Evolutionary conservation across 2,888 invertebrate species (phyloP), one percentile per base, ranked within the genome.

Genomic region (Xanthia togata): DNA sequence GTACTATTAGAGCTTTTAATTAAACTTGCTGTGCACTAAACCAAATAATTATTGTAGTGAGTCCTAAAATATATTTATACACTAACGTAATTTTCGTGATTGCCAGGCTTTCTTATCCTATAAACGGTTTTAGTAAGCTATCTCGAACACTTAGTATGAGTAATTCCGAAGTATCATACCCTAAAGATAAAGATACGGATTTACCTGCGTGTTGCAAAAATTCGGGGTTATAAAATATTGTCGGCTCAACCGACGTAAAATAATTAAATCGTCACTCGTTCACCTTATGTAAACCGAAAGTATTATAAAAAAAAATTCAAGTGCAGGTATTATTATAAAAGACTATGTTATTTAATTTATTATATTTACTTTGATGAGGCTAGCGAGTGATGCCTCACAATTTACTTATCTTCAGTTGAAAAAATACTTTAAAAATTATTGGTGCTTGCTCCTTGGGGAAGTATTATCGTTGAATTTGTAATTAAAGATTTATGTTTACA

Each of bases 1-100:
- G 82, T 85, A 81, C 83, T 81, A 89, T 90, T 89, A 91, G 90
- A 92, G 90, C 90, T 92, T 93, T 89, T 91, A 90, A 85, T 89
- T 85, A 86, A 88, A 90, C 89, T 91, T 89, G 95, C 95, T 95
- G 95, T 95, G 95, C 92, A 93, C 92, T 94, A 94, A 95, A 95
- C 96, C 96, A 96, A 96, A 96, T 95, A 94, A 92, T 92, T 91
- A 89, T 92, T 91, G 87, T 90, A 90, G 91, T 82, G 88, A 81
- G 41, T 82, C 87, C 85, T 88, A 89, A 88, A 86, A 83, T 89
- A 89, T 89, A 89, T 85, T 53, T 87, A 86, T 68, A 73, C 82
- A 85, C 84, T 91, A 90, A 89, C 79, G 73, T 87, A 85, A 70
- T 70, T 70, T 78, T 86, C 81, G 82, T 88, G 91, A 89, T 93